A percentile compares a stretch with the other conserved stretches of the same genome.
These are phyloP conservation scores for Notocelia uddmanniana DNA, from an alignment of 2,888 invertebrate genomes.

Conservation along the genomic window DNA sequence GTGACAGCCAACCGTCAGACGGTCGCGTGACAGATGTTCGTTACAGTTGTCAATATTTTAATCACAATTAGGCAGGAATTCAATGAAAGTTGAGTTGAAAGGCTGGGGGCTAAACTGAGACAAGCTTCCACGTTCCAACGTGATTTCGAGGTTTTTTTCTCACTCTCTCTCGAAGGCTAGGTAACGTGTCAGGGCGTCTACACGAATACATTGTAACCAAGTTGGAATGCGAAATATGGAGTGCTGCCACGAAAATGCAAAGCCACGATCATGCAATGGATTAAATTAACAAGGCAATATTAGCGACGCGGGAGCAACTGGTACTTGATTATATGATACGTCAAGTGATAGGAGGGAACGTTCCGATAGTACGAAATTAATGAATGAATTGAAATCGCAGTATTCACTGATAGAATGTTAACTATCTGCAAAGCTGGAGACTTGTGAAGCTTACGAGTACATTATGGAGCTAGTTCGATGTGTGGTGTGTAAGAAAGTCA, in stretches of 20 bases:
- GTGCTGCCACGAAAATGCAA: conserved; percentile 6
- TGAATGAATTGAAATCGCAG: neutral
- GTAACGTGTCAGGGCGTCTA: neutral
- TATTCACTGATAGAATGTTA: neutral
- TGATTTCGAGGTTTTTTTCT: neutral
- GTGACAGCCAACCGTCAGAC: conserved; percentile 25
- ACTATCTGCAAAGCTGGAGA: too few species aligned
- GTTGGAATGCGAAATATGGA: neutral
- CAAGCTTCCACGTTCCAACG: too few species aligned
- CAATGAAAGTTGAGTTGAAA: conserved; percentile 34
- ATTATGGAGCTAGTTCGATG: too few species aligned
- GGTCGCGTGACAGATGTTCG: conserved; percentile 33
- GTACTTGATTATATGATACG: conserved; percentile 7
- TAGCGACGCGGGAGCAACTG: conserved; percentile 4
- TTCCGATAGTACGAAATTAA: neutral
- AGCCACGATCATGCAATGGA: conserved; percentile 26
- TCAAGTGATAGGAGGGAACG: conserved; percentile 15
- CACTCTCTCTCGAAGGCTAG: neutral
- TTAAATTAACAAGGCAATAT: conserved; percentile 7
- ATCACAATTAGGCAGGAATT: conserved; percentile 35
- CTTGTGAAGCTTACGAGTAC: too few species aligned
- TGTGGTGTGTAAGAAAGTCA: too few species aligned
- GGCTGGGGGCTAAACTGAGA: conserved; percentile 2
- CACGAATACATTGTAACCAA: too few species aligned
- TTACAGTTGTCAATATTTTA: conserved; percentile 40